phyloP scores from a whole-genome alignment of 92 coral and sea anemone species.

The Actinostola sp. region DNA sequence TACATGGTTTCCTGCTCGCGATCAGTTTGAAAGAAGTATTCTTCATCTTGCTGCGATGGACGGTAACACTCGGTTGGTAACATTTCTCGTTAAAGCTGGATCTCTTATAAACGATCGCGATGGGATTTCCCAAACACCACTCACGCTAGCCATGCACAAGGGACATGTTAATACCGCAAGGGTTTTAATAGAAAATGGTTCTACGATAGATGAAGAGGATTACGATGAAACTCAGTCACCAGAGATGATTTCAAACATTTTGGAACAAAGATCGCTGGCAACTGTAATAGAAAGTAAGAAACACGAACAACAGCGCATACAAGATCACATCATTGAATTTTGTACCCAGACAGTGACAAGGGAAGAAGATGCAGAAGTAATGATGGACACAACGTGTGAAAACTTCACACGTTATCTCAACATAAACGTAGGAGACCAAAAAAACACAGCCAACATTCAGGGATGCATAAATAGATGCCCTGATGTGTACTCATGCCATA shows the following conservation, averaged over 20 bases:
- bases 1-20: conserved; percentile 33
- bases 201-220: conserved; percentile 15
- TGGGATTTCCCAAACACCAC: conserved; percentile 48
- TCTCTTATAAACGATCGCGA: conserved; percentile 31
- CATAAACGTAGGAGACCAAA: conserved; percentile 54
- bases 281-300: neutral
- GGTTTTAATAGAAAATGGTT: conserved; percentile 42
- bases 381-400: neutral
- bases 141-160: conserved; percentile 46
- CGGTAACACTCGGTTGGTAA: conserved; percentile 28
- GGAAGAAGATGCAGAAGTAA: neutral
- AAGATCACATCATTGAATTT: neutral
- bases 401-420: conserved; percentile 25
- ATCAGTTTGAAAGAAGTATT: conserved; percentile 34
- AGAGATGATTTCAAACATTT: conserved; percentile 25
- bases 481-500: conserved; percentile 46
- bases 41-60: conserved; percentile 37
- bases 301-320: neutral
- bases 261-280: conserved; percentile 10
- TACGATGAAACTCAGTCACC: conserved; percentile 17
- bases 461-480: conserved; percentile 49
- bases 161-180: conserved; percentile 20
- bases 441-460: conserved; percentile 40
- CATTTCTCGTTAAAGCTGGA: conserved; percentile 23
- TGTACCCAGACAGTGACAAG: neutral